A percentile compares a stretch with the other conserved stretches of the same genome.
Conservation (phyloP, 2,797 vertebrate species). For the Bryconaethiops microstoma region DNA sequence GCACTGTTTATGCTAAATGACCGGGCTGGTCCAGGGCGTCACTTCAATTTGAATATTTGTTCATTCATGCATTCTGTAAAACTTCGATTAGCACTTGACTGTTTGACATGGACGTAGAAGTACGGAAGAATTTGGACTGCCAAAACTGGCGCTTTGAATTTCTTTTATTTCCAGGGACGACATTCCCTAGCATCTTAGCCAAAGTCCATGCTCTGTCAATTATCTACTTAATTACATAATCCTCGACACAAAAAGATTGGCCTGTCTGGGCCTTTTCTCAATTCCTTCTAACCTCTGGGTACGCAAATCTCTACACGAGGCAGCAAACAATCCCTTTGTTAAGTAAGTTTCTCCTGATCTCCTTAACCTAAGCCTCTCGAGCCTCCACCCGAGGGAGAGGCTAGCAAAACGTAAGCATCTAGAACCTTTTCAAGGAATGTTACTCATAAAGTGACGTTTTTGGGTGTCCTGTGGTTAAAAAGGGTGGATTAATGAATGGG, state of each 20-base stretch:
- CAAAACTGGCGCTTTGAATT: neutral
- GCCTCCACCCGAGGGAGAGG: slow-evolving; percentile 23
- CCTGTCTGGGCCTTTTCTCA: neutral
- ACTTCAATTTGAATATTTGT: slow-evolving; percentile 9
- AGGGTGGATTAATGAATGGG: slow-evolving; percentile 31
- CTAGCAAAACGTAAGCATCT: neutral
- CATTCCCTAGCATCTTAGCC: neutral
- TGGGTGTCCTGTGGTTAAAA: slow-evolving; percentile 9
- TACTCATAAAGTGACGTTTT: slow-evolving; percentile 27
- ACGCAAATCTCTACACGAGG: slow-evolving; percentile 21
- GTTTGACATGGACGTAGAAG: neutral
- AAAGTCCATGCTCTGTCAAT: neutral
- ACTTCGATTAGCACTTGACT: slow-evolving; percentile 9
- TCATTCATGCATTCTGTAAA: neutral
- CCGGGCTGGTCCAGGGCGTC: neutral
- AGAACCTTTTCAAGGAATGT: slow-evolving; percentile 2
- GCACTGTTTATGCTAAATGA: slow-evolving; percentile 2
- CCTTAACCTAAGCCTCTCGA: slow-evolving; percentile 41
- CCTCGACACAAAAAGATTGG: neutral
- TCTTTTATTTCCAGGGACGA: neutral
- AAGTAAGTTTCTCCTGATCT: slow-evolving; percentile 34
- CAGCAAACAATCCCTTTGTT: slow-evolving; percentile 44
- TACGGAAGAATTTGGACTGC: neutral
- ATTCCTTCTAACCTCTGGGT: slow-evolving; percentile 19
- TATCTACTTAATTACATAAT: slow-evolving; percentile 15